Percentiles rank a stretch among this genome's conserved stretches.
Evolutionary conservation across 2,113 vertebrate species (phyloP).

Genomic region (Nyctibius bracteatus): DNA sequence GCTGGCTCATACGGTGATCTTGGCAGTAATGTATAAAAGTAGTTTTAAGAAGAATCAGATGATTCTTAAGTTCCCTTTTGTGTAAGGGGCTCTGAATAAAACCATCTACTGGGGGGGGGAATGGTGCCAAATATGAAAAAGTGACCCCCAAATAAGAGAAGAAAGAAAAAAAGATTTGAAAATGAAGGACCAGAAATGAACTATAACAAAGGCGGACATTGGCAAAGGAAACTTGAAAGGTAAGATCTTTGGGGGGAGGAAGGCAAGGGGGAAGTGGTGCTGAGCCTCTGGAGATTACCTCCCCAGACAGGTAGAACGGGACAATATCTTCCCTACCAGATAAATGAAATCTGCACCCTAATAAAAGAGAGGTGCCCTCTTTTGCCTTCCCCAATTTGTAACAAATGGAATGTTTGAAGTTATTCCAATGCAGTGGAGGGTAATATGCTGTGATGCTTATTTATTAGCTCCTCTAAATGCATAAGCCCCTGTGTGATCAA

Average conservation of each 20-base stretch:
- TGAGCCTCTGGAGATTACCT: not conserved
- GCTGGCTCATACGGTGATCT: not conserved
- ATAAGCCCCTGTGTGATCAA: not conserved
- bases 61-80: not conserved
- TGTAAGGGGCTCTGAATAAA: not conserved
- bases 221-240: not conserved
- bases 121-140: not conserved
- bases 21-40: not conserved
- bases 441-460: not conserved
- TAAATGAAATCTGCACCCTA: not conserved
- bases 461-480: slow-evolving; percentile 40
- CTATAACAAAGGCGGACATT: not conserved
- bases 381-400: not conserved
- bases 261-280: not conserved
- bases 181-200: not conserved
- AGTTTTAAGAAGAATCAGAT: not conserved
- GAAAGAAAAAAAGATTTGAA: not conserved
- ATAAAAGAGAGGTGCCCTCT: not conserved
- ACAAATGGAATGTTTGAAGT: not conserved
- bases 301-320: not conserved
- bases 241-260: not conserved
- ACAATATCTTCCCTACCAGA: not conserved
- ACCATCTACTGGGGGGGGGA: not conserved
- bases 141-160: not conserved
- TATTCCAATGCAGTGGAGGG: not conserved